Conservation (phyloP, 2,113 vertebrate genomes). For the Rhipidura dahli region DNA sequence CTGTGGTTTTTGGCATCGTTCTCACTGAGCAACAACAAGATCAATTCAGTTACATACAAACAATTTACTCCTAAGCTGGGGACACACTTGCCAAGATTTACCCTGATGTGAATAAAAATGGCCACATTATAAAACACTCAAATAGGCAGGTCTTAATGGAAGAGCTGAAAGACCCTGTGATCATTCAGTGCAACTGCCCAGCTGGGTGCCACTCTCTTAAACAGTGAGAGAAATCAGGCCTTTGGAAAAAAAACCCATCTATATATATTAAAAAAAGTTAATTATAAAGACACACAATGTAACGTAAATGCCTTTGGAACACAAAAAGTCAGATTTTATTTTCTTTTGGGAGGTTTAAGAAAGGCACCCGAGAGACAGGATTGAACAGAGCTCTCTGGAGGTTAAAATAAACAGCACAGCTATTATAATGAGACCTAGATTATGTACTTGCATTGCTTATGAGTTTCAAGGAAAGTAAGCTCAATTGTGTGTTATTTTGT, state of each 20-base stretch:
- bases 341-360: constrained; percentile 42
- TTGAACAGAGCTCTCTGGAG: constrained; percentile 40
- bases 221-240: neutral
- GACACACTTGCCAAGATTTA: constrained; percentile 8
- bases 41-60: constrained; percentile 13
- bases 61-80: neutral
- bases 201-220: constrained; percentile 5
- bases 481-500: constrained; percentile 40
- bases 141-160: constrained; percentile 23
- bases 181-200: neutral
- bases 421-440: constrained; percentile 50
- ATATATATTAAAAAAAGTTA: neutral
- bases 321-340: neutral
- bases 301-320: constrained; percentile 3
- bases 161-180: neutral
- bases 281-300: neutral
- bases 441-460: constrained; percentile 41
- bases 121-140: constrained; percentile 1
- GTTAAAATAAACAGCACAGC: constrained; percentile 59
- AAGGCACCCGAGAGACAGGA: constrained; percentile 16
- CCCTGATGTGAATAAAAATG: constrained; percentile 37
- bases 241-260: neutral
- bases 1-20: neutral
- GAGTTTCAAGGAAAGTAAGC: constrained; percentile 63
- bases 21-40: neutral